A percentile compares a stretch with the other conserved stretches of the same genome.
Conservation (phyloP, 2,888 invertebrate species). For the Leptopilina myrica region DNA sequence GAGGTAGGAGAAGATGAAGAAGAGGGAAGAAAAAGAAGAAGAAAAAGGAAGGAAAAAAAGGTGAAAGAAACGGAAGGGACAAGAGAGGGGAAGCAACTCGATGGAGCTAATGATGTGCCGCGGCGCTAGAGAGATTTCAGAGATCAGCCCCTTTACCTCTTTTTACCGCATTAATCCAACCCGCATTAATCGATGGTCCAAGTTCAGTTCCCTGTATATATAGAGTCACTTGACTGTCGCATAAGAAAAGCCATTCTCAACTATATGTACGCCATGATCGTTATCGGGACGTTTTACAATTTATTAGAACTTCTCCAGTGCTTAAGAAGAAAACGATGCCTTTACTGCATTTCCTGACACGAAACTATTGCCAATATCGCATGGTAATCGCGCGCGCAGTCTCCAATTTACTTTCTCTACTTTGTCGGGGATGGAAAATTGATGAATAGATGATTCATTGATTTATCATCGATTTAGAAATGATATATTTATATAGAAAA, state of each 20-base stretch:
- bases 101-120: slow-evolving; percentile 71
- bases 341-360: slow-evolving; percentile 32
- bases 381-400: slow-evolving; percentile 16
- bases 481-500: not conserved
- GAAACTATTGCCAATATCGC: slow-evolving; percentile 40
- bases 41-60: not conserved
- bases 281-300: slow-evolving; percentile 35
- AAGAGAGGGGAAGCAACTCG: slow-evolving; percentile 52
- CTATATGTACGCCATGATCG: slow-evolving; percentile 34
- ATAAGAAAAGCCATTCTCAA: slow-evolving; percentile 26
- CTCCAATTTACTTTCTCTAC: slow-evolving; percentile 22
- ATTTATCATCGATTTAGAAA: not conserved
- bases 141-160: slow-evolving; percentile 54
- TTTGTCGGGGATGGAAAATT: slow-evolving; percentile 8
- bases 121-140: slow-evolving; percentile 61
- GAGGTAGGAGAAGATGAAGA: slow-evolving; percentile 1
- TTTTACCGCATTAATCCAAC: slow-evolving; percentile 55
- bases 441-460: not conserved
- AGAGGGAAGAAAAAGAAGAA: slow-evolving; percentile 44
- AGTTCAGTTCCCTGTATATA: slow-evolving; percentile 29
- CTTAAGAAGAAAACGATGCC: slow-evolving; percentile 7
- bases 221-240: slow-evolving; percentile 31
- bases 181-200: slow-evolving; percentile 57
- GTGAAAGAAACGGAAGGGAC: slow-evolving; percentile 1
- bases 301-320: slow-evolving; percentile 28